Base-by-base conservation (phyloP, 2,797 vertebrate species). In the Syngnathus acus region DNA sequence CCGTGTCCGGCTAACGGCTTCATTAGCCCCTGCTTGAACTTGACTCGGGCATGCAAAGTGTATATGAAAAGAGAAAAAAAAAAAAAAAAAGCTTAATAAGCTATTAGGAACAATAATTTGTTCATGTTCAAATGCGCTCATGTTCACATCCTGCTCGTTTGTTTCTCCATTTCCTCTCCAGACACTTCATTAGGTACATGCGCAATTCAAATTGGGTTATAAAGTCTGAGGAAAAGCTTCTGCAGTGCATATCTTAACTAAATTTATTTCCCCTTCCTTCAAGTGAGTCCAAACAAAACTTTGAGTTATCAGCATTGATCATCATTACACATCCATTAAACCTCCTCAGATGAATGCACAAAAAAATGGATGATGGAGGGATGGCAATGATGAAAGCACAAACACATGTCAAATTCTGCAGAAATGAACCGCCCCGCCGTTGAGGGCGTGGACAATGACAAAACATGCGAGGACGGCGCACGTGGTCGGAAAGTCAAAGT, bases 401-500 rank as follows among this genome's bases (percentile, higher is more conserved):
- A 83, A 84, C 47, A 74, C 74, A 75, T 37, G 6, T 47, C 9
- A 62, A 62, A 47, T 47, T 47, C 45, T 1, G 17, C 21, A 21
- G 38, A 23, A 6, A 47, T 42, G n/a, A 47, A 16, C 45, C 16
- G 45, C 8, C 50, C 21, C 13, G 1, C 14, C 13, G n/a, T 4
- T 23, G n/a, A 21, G 43, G 23, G 5, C 11, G 1, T 9, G 40
- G 6, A 11, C 43, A 37, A n/a, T 5, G n/a, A 62, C 32, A 39
- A n/a, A 42, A 42, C 10, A 11, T 47, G 38, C 17, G 7, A 23
- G 40, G 39, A 23, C 67, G 67, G 62, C 62, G 67, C 63, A n/a
- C 37, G 50, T 68, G 59, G 65, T 75, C 54, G 70, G 65, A 72
- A 81, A 75, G 6, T 19, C 59, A 75, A 76, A 74, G 67, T 60